phyloP scores from a whole-genome alignment of 2,888 invertebrate species.

The Ametastegia equiseti region DNA sequence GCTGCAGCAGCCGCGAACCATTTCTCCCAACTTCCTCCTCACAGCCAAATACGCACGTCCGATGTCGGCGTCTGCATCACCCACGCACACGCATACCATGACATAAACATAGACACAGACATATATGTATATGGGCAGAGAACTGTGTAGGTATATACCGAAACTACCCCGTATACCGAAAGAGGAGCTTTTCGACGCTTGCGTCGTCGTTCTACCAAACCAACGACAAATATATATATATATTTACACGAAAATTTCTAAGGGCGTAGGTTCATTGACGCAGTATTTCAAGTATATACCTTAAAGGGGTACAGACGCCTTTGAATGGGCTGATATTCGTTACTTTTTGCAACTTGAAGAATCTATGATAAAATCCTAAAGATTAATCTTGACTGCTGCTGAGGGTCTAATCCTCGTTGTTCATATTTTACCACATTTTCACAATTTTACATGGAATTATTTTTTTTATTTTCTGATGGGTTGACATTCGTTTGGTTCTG shows the following conservation, averaged over 20 bases:
- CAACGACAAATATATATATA: not conserved
- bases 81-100: slow-evolving; percentile 56
- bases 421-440: no score
- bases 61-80: slow-evolving; percentile 59
- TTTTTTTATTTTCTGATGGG: no score
- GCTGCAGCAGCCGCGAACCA: slow-evolving; percentile 34
- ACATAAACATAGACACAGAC: slow-evolving; percentile 44
- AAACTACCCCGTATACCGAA: not conserved
- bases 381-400: no score
- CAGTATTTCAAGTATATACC: no score
- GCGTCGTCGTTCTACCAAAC: not conserved
- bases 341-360: no score
- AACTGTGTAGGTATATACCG: not conserved
- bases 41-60: slow-evolving; percentile 39
- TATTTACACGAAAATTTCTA: not conserved
- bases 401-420: no score
- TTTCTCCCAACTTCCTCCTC: slow-evolving; percentile 46
- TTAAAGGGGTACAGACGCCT: no score
- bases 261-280: not conserved
- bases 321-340: no score
- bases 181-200: slow-evolving; percentile 33
- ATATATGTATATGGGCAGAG: not conserved
- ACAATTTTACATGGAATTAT: no score
- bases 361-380: no score
- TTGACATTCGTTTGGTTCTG: no score